Evolutionary conservation across 1,140 invertebrate genomes (phyloP).

Genomic region (Euglossa dilemma): DNA sequence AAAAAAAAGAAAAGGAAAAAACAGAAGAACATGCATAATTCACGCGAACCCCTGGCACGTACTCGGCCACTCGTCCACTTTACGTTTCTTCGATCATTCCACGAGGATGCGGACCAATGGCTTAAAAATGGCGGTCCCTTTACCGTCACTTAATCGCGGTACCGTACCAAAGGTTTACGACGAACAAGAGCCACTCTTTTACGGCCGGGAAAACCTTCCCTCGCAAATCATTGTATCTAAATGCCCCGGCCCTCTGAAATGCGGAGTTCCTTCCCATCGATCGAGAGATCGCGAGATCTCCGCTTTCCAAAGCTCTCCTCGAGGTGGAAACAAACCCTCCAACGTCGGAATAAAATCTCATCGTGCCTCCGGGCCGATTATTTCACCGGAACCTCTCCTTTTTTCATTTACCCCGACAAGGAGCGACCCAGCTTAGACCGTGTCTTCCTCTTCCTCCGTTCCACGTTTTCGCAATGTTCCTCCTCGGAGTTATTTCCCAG

Average conservation of each 20-base stretch:
- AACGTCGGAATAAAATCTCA: not conserved
- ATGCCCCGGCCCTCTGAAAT: slow-evolving; percentile 13
- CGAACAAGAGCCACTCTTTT: slow-evolving; percentile 14
- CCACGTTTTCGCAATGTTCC: not conserved
- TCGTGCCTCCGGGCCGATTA: not conserved
- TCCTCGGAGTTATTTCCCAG: not conserved
- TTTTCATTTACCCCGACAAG: not conserved
- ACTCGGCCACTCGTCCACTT: too few species aligned
- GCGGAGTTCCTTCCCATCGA: not conserved
- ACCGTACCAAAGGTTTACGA: slow-evolving; percentile 34
- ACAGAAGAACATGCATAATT: not conserved
- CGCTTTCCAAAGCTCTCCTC: not conserved
- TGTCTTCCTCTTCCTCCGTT: not conserved
- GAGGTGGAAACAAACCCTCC: not conserved
- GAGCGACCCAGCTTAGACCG: not conserved
- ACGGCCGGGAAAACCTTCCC: not conserved
- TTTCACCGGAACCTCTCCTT: not conserved
- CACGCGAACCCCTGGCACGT: too few species aligned
- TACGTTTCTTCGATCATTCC: not conserved
- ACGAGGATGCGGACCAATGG: not conserved
- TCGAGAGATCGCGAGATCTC: not conserved
- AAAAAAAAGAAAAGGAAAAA: too few species aligned
- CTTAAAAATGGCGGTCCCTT: slow-evolving; percentile 11
- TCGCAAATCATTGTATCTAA: slow-evolving; percentile 44
- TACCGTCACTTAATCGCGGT: not conserved